Evolutionary conservation across 2,113 vertebrate genomes (phyloP), one percentile per base, ranked within the genome.

Genomic region (Melanotaenia duboulayi): DNA sequence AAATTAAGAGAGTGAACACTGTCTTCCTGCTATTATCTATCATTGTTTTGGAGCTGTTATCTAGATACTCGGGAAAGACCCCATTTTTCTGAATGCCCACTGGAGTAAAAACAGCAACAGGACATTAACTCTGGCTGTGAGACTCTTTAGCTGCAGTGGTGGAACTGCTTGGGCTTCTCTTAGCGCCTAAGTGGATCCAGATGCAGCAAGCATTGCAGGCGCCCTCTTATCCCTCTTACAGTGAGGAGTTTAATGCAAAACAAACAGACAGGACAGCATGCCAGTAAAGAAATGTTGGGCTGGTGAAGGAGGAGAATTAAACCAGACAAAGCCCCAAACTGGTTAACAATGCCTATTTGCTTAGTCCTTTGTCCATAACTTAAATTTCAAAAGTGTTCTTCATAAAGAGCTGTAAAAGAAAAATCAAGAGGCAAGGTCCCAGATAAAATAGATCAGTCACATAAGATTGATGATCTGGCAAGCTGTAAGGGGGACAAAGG

Each of bases 151-250:
- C 83, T 80, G 81, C 78, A 71, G 80, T 62, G 66, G 48, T 66
- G 52, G 69, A 83, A 76, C 74, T 74, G 72, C 71, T 80, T 13
- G 58, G 59, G 77, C 73, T 89, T 76, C 67, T 89, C 84, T 89
- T 60, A 80, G 82, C 61, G 80, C 90, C 56, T 92, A 92, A 93
- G 85, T 91, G 83, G 74, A 93, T 85, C 90, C 90, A 93, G 90
- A 92, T 92, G 92, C 86, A 82, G 86, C 56, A 0, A 80, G 81
- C 69, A 57, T 39, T 87, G 79, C 83, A 85, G 46, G 73, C 86
- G 79, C 75, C 84, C 78, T 79, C 76, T 60, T 87, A 87, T 69
- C 84, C 67, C 78, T 28, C 81, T 65, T 89, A 87, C 68, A 85
- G 70, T 19, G 22, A 83, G 70, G 49, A 89, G 78, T 80, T 72